Conservation (phyloP, 2,888 invertebrate species). For the Aphidius colemani region DNA sequence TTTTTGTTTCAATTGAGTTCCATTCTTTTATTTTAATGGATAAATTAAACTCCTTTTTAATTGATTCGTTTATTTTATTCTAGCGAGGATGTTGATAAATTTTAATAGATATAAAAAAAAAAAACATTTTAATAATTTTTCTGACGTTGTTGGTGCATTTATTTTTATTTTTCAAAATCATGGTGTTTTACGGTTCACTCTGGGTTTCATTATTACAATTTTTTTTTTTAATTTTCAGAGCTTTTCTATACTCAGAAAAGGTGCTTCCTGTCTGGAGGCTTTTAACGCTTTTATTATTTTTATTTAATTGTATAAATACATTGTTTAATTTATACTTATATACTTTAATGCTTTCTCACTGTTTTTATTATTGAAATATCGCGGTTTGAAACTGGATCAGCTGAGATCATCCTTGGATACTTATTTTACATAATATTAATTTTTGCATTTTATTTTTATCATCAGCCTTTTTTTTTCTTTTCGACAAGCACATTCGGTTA, state of each 20-base stretch:
- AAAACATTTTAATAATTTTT: background rate
- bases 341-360: conserved; percentile 4
- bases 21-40: too few species aligned
- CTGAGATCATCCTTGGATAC: conserved; percentile 13
- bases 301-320: background rate
- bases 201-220: conserved; percentile 25
- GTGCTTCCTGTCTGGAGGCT: conserved; percentile 19
- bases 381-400: conserved; percentile 11
- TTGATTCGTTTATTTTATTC: background rate
- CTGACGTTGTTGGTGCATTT: too few species aligned
- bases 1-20: too few species aligned
- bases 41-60: background rate
- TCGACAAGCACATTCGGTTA: conserved; percentile 1
- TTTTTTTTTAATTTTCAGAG: conserved; percentile 8
- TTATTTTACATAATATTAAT: background rate
- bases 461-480: background rate
- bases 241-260: conserved; percentile 12
- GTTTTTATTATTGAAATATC: conserved; percentile 8
- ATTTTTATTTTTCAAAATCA: too few species aligned
- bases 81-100: conserved; percentile 30
- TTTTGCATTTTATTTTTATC: background rate
- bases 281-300: conserved; percentile 12
- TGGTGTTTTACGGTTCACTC: background rate
- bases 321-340: background rate
- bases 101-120: conserved; percentile 10